A percentile compares a stretch with the other conserved stretches of the same genome.
Conservation (phyloP, 2,888 invertebrate species). For the Lordiphosa andalusiaca region DNA sequence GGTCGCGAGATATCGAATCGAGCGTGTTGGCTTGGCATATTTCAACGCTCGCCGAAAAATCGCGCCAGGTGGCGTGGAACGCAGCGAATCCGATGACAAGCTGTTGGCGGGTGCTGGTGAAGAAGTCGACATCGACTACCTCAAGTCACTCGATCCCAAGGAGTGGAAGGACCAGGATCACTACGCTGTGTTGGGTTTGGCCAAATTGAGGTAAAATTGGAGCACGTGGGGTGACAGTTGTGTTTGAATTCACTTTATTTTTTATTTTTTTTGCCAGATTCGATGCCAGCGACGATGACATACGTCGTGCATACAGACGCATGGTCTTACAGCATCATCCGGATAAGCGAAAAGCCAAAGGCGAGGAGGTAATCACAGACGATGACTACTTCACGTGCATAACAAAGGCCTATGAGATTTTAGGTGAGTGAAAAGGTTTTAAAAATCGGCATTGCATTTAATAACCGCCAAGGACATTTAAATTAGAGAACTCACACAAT, state of each 20-base stretch:
- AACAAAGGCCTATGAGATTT: constrained; percentile 96
- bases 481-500: too few relatives aligned
- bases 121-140: constrained; percentile 89
- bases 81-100: constrained; percentile 73
- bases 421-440: constrained; percentile 82
- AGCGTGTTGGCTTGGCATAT: constrained; percentile 71
- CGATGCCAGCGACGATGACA: constrained; percentile 94
- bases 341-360: constrained; percentile 96
- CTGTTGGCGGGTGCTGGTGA: constrained; percentile 80
- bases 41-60: constrained; percentile 68
- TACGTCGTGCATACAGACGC: constrained; percentile 94
- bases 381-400: constrained; percentile 99
- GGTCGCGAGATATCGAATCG: constrained; percentile 57
- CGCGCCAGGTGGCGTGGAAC: constrained; percentile 62
- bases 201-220: constrained; percentile 81
- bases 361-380: constrained; percentile 92
- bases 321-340: constrained; percentile 98
- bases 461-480: too few relatives aligned
- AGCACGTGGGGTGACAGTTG: constrained; percentile 49
- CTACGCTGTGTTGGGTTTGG: constrained; percentile 96
- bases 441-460: not conserved
- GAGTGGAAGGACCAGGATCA: constrained; percentile 99
- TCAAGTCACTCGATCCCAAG: constrained; percentile 94
- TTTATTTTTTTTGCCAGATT: constrained; percentile 81
- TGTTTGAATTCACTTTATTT: not conserved